Conservation (phyloP, 2,797 vertebrate genomes). For the Gymnoscopelus microlampas region DNA sequence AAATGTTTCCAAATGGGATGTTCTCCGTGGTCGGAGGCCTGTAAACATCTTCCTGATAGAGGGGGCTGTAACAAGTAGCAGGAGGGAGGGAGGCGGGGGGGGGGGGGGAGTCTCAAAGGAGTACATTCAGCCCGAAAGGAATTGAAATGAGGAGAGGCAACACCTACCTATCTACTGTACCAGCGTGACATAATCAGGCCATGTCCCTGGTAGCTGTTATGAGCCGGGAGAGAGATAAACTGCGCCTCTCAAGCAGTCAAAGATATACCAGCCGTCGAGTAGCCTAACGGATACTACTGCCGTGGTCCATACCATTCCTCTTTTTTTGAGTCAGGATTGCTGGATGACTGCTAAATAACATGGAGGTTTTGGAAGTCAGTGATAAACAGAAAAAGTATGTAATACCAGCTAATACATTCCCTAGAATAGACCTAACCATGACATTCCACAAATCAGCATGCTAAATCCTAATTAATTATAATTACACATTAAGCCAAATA, state of each 20-base stretch:
- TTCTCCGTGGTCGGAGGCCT: too few species aligned
- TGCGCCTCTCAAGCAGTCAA: neutral
- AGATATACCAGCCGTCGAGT: constrained; percentile 4
- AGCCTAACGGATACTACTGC: constrained; percentile 1
- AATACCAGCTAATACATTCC: constrained; percentile 26
- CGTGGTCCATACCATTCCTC: neutral
- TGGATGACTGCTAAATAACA: constrained; percentile 10
- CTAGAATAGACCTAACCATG: neutral
- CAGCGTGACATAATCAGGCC: constrained; percentile 7
- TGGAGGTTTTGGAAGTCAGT: constrained; percentile 5
- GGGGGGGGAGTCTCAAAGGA: neutral
- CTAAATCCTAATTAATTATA: constrained; percentile 46
- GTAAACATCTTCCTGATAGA: too few species aligned
- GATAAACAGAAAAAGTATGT: neutral
- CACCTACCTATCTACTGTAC: neutral
- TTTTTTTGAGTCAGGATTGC: neutral
- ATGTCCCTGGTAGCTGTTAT: neutral
- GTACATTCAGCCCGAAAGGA: neutral
- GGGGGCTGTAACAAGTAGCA: neutral
- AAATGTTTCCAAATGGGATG: too few species aligned
- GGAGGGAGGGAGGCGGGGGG: neutral
- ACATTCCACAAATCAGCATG: constrained; percentile 36
- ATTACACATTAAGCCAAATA: constrained; percentile 34
- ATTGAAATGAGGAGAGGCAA: neutral
- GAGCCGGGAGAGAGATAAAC: neutral